A percentile compares a stretch with the other conserved stretches of the same genome.
Evolutionary conservation across 2,888 invertebrate species (phyloP).

Genomic region (Plutella xylostella): DNA sequence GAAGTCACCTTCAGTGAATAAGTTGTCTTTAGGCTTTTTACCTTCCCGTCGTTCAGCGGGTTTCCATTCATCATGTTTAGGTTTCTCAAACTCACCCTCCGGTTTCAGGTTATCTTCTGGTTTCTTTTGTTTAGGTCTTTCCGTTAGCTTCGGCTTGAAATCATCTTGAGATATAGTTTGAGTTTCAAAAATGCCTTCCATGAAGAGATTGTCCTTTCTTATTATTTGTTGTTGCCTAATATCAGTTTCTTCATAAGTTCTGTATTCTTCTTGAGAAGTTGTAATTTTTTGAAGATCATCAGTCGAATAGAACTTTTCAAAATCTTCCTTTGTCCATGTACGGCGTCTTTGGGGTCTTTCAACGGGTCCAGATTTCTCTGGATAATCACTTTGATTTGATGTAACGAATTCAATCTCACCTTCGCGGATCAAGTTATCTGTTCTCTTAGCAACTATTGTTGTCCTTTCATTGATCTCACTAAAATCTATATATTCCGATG

Average conservation of each 20-base stretch:
- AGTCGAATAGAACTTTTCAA: slow-evolving; percentile 75
- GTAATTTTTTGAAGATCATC: slow-evolving; percentile 68
- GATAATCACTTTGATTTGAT: slow-evolving; percentile 73
- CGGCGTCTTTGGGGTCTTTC: slow-evolving; percentile 72
- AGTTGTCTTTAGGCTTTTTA: slow-evolving; percentile 51
- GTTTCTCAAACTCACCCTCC: slow-evolving; percentile 50
- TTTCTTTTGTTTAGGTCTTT: slow-evolving; percentile 35
- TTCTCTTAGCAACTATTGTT: slow-evolving; percentile 67
- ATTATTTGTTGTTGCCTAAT: slow-evolving; percentile 51
- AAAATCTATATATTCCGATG: slow-evolving; percentile 75
- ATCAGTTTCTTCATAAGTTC: slow-evolving; percentile 71
- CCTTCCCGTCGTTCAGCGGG: slow-evolving; percentile 41
- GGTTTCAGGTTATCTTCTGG: slow-evolving; percentile 34
- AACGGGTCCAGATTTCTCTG: slow-evolving; percentile 68
- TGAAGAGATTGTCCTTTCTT: slow-evolving; percentile 58
- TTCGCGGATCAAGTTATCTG: slow-evolving; percentile 76
- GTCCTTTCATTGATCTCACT: slow-evolving; percentile 70
- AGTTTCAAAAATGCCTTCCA: slow-evolving; percentile 63
- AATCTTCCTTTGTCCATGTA: slow-evolving; percentile 80
- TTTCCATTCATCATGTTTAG: slow-evolving; percentile 26
- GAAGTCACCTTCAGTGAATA: slow-evolving; percentile 42
- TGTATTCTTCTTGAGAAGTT: slow-evolving; percentile 75
- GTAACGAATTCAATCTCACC: slow-evolving; percentile 77
- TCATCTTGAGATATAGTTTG: slow-evolving; percentile 48
- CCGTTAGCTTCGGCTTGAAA: slow-evolving; percentile 43